Base-by-base conservation (phyloP, 2,113 vertebrate species). In the Neogobius melanostomus region DNA sequence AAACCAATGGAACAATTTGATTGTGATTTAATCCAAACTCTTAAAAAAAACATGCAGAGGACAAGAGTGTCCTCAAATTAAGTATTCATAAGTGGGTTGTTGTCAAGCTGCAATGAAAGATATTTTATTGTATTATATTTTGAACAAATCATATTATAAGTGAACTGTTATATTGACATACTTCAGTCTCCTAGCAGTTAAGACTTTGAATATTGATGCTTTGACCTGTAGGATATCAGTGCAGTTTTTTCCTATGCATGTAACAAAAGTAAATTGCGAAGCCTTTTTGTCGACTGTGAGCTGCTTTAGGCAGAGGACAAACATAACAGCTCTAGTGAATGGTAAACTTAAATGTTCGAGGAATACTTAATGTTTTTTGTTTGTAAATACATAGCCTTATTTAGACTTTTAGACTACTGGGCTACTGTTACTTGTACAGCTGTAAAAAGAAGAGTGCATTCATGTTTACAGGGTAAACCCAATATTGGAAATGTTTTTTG, bases 391-490 rank as follows among this genome's bases (percentile, higher is more conserved):
- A 52, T 57, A 36, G 68, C 72, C 28, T 36, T 36, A 36, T 36
- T 54, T 82, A 81, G 11, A n/a, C 28, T 69, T 75, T 73, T 69
- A 77, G 80, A 89, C 84, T 86, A 83, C 89, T 87, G 85, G 71
- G 61, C 77, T 80, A 70, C 70, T 71, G 56, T 69, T 80, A 49
- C 75, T 68, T 85, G 85, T 83, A 85, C 69, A 83, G 85, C 69
- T 89, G 66, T 87, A 84, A 48, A 83, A 78, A 83, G 61, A 69
- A 64, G 66, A 85, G 45, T 80, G 61, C 75, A 71, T 84, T 82
- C 36, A 60, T 66, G 80, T 90, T 91, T 87, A 91, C 82, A 85
- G 48, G 60, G 77, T 82, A 78, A 82, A 87, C 76, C 43, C 51
- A 74, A 77, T 74, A 72, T 69, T 81, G 77, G 67, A 36, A 36